Evolutionary conservation across 2,888 invertebrate species (phyloP), one percentile per base, ranked within the genome.

Genomic region (Busseola fusca): DNA sequence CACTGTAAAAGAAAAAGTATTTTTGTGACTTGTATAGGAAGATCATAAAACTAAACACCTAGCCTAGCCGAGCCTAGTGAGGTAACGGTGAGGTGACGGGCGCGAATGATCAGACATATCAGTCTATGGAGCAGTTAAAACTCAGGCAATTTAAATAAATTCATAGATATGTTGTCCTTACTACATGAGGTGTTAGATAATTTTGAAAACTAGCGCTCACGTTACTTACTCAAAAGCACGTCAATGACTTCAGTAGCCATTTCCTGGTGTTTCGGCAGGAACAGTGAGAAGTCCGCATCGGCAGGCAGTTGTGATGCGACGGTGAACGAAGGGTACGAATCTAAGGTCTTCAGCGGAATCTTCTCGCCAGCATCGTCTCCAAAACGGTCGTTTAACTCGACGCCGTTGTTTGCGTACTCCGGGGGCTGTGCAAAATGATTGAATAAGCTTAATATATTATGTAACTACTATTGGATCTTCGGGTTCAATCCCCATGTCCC

Each of bases 201-300:
- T 34, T 48, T 18, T 65, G 14, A 30, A 25, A 64, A 66, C n/a
- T 18, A 60, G 34, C 9, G 16, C 18, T 14, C 7, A 9, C 5
- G 9, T 56, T 21, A 90, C 89, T 95, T 91, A 96, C 97, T 95
- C 95, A 98, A 92, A 69, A 98, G 97, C 37, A 97, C 94, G 67
- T 97, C 96, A 67, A 98, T 97, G 73, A 98, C 96, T 80, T 97
- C 95, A 0, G 96, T 96, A 9, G 98, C 98, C 89, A 98, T 96
- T 65, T 95, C 94, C 59, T 97, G 96, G 89, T 98, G 98, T 27
- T 90, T 93, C 0, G 97, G 97, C 73, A 97, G 96, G 88, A 98
- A 98, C 27, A 98, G 93, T 0, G 98, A 98, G 91, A 98, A 98
- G 82, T 96, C 96, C 0, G 96, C 96, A 72, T 97, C 96, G 3